phyloP scores from a whole-genome alignment of 1,140 invertebrate species.

The Chrysomallon squamiferum region DNA sequence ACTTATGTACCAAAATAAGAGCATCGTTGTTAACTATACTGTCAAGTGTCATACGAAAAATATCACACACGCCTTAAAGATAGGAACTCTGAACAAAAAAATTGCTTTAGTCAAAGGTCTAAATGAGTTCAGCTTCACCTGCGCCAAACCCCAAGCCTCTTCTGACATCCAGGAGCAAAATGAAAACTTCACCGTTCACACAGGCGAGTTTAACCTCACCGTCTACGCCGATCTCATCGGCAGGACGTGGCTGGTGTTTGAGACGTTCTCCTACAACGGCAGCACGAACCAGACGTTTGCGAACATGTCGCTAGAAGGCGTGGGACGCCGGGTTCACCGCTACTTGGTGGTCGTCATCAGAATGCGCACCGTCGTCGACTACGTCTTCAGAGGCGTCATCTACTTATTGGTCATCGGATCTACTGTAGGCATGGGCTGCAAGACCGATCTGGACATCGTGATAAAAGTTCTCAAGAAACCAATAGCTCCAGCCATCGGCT shows the following conservation, averaged over 20 bases:
- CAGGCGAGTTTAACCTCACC: conserved; percentile 9
- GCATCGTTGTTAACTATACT: too few species aligned
- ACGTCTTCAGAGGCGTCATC: conserved; percentile 46
- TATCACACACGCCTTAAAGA: too few species aligned
- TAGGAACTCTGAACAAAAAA: too few species aligned
- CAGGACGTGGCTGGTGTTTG: conserved; percentile 12
- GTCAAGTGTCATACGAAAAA: too few species aligned
- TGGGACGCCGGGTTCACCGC: background rate
- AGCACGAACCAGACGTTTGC: background rate
- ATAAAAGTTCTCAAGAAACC: conserved; percentile 52
- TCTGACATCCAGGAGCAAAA: background rate
- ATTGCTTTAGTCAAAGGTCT: too few species aligned
- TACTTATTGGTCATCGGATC: conserved; percentile 49
- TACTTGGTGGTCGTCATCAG: conserved; percentile 35
- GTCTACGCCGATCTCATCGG: conserved; percentile 6
- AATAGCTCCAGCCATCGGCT: conserved; percentile 55
- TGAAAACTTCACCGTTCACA: background rate
- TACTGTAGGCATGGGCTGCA: conserved; percentile 60
- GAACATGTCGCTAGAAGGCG: background rate
- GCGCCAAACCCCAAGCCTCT: too few species aligned
- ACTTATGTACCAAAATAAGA: too few species aligned
- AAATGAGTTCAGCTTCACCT: too few species aligned
- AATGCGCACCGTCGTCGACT: conserved; percentile 37
- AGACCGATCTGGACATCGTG: conserved; percentile 52
- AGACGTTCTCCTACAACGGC: background rate